Percentiles rank a stretch among this genome's conserved stretches.
Evolutionary conservation across 2,888 invertebrate genomes (phyloP).

Genomic region (Formica aserva): DNA sequence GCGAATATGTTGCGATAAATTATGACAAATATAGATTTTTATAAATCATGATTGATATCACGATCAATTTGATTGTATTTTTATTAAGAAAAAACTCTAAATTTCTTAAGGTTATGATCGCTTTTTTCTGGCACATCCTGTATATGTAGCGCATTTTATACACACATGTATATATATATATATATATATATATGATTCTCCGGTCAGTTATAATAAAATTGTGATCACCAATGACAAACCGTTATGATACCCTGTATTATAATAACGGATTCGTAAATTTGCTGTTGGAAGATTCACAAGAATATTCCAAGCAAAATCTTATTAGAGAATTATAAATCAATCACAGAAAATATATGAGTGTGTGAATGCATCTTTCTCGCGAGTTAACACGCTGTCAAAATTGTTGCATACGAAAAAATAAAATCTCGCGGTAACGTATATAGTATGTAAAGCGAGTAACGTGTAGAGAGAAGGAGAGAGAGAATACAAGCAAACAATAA

Average conservation of each 20-base stretch:
- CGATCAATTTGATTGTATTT: background rate
- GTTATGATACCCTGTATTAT: background rate
- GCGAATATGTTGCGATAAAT: background rate
- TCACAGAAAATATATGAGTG: background rate
- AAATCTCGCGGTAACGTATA: background rate
- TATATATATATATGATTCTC: background rate
- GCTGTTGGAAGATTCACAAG: background rate
- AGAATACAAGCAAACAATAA: conserved; percentile 24
- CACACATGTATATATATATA: too few species aligned
- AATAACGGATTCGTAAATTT: background rate
- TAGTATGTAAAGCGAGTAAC: background rate
- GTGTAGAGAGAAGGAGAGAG: background rate
- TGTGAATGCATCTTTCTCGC: background rate
- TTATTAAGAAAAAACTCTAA: too few species aligned
- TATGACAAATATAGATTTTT: background rate
- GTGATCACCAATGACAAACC: background rate
- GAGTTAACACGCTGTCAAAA: background rate
- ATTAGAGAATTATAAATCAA: background rate
- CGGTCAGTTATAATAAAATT: background rate
- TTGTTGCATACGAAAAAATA: conserved; percentile 7
- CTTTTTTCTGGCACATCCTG: too few species aligned
- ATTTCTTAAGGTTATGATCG: too few species aligned
- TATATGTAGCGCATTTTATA: too few species aligned
- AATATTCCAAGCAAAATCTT: background rate
- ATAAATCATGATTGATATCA: background rate